phyloP scores from a whole-genome alignment of 1,140 invertebrate genomes.

The Anastrepha obliqua region DNA sequence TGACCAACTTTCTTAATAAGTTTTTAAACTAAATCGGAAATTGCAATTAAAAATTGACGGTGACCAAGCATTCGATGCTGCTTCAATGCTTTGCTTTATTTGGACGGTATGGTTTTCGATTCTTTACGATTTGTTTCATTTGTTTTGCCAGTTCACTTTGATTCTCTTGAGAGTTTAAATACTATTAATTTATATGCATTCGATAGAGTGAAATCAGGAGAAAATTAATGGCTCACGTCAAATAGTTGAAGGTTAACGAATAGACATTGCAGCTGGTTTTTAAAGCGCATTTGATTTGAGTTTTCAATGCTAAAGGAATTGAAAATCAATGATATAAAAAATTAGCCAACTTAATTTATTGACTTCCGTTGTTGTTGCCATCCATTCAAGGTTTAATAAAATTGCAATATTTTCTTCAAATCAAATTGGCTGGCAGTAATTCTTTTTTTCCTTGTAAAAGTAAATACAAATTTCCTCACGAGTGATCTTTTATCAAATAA shows the following conservation, averaged over 20 bases:
- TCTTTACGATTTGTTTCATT: constrained; percentile 39
- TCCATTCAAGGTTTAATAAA: too few species aligned
- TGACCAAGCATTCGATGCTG: constrained; percentile 49
- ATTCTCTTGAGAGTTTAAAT: constrained; percentile 47
- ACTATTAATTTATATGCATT: constrained; percentile 50
- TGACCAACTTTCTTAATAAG: constrained; percentile 51
- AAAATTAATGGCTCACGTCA: constrained; percentile 29
- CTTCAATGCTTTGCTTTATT: constrained; percentile 44
- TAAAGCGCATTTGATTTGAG: background rate
- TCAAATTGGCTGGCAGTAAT: too few species aligned
- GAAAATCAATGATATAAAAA: too few species aligned
- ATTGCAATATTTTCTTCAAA: too few species aligned
- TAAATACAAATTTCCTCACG: too few species aligned
- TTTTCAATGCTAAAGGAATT: background rate
- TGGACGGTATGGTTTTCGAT: constrained; percentile 12
- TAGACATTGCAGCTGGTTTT: background rate
- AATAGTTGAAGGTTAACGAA: constrained; percentile 7
- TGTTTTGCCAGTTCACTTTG: constrained; percentile 47
- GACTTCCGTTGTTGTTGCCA: too few species aligned
- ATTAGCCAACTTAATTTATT: too few species aligned
- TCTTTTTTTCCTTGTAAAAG: too few species aligned
- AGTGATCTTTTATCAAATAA: too few species aligned
- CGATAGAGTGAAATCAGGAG: constrained; percentile 37
- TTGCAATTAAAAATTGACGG: constrained; percentile 52
- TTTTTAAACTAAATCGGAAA: constrained; percentile 51